Base-by-base conservation (phyloP, 2,113 vertebrate genomes). In the Sander vitreus region DNA sequence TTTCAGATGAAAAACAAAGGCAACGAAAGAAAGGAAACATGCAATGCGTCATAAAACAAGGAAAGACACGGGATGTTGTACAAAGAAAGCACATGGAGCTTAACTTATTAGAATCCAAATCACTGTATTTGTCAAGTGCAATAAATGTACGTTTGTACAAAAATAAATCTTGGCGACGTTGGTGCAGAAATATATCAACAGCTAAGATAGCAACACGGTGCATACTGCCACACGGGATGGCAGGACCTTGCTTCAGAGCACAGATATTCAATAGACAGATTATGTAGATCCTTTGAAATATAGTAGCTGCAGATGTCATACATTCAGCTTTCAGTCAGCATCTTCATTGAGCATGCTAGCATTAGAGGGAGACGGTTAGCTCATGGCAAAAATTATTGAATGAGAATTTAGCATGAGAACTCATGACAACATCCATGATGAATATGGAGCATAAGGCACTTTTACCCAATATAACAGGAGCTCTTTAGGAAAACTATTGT, bases 1-100 rank as follows among this genome's bases (percentile, higher is more conserved):
- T 88, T 55, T 75, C 62, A 86, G 73, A 91, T 79, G 64, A 75
- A 77, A 88, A 90, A 91, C 86, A 87, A 91, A 91, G 71, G 65
- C 63, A 14, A 55, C 5, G 33, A 81, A 87, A 81, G 68, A 91
- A 86, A 89, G 81, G 70, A 75, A 90, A 89, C 83, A 80, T 84
- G 84, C 79, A 57, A 70, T 63, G 80, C 50, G 36, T 79, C 78
- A 83, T 64, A 66, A 85, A 91, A 81, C 75, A 80, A 54, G 65
- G 59, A 58, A 27, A 78, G 77, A 88, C 72, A 74, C n/a, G 73
- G 71, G 39, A 65, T 48, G 67, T 64, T 36, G 76, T 36, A 83
- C 85, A 85, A 87, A 75, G 59, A 55, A 33, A 73, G 65, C 45
- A 82, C 45, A 59, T 9, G 51, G 9, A 77, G 81, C 76, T 84